Base-by-base conservation (phyloP, 2,797 vertebrate genomes). In the Sebastes jordani region DNA sequence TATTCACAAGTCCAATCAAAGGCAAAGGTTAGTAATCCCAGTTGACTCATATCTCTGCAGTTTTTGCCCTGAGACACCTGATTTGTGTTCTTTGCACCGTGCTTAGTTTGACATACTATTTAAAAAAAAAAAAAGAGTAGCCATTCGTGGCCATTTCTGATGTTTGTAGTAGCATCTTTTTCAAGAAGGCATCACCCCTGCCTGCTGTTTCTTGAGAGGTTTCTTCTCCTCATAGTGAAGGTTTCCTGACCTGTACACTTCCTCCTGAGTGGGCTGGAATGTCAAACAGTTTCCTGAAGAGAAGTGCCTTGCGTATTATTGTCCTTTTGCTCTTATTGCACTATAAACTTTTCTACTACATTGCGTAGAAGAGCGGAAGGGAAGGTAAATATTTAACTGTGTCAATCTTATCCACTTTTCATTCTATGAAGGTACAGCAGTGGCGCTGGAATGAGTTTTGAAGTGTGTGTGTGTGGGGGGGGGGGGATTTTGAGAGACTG, bases 321-420 rank as follows among this genome's bases (percentile, higher is more conserved):
- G 67, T 80, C 54, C 52, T 60, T 71, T 25, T 58, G 22, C 63
- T 72, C 52, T 61, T 52, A 32, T 74, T 84, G 65, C 62, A 70
- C 52, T 76, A n/a, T 72, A 84, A 81, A 82, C 18, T 7, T 73
- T 76, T 68, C 32, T 70, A 14, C 38, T 73, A 27, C 46, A 18
- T 6, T 59, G 5, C n/a, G 1, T 66, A 59, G 27, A 46, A 74
- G 71, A 86, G 64, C 16, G 6, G 49, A 89, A 71, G 65, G 23
- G 8, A 83, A 82, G 65, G 60, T 76, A 81, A 83, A 88, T 89
- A 85, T 90, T 90, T 86, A 89, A 63, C 70, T 23, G 23, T 61
- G 58, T 54, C 52, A 58, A 9, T 83, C 60, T 54, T 20, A 78
- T 88, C 67, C 74, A 55, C 61, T 23, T 76, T 64, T 74, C 18